phyloP scores from a whole-genome alignment of 2,888 invertebrate genomes.

The Elysia crispata region DNA sequence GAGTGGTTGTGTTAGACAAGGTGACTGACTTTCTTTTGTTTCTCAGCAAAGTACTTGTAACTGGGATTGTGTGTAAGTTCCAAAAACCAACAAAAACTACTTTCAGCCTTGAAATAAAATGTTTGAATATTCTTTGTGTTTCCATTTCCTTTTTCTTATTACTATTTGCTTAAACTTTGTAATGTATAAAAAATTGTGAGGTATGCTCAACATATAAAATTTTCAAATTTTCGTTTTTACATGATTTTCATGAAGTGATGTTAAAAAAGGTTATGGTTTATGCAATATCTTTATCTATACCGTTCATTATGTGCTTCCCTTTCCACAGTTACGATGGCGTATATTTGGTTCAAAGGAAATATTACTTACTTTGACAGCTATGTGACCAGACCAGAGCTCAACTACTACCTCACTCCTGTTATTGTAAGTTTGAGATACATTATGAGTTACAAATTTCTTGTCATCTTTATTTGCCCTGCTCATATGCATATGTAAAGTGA shows the following conservation, averaged over 20 bases:
- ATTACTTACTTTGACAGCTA: slow-evolving; percentile 72
- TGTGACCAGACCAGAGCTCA: slow-evolving; percentile 81
- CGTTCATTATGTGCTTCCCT: slow-evolving; percentile 26
- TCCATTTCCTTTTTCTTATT: no score
- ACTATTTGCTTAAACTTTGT: no score
- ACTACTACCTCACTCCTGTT: slow-evolving; percentile 90
- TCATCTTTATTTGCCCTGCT: no score
- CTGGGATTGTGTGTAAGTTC: slow-evolving; percentile 84
- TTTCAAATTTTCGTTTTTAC: no score
- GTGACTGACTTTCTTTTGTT: slow-evolving; percentile 90
- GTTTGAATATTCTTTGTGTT: no score
- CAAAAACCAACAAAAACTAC: neutral
- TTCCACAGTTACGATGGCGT: slow-evolving; percentile 82
- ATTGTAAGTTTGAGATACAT: slow-evolving; percentile 79
- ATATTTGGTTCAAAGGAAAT: slow-evolving; percentile 83
- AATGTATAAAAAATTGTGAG: no score
- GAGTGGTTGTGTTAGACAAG: slow-evolving; percentile 51
- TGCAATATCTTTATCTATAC: neutral
- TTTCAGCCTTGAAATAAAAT: no score
- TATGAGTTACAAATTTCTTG: no score
- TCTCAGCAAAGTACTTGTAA: slow-evolving; percentile 91
- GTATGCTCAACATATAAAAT: no score
- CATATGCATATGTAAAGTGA: no score
- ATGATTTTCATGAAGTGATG: no score
- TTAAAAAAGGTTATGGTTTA: no score